Evolutionary conservation across 2,113 vertebrate species (phyloP), one percentile per base, ranked within the genome.

Genomic region (Heptranchias perlo): DNA sequence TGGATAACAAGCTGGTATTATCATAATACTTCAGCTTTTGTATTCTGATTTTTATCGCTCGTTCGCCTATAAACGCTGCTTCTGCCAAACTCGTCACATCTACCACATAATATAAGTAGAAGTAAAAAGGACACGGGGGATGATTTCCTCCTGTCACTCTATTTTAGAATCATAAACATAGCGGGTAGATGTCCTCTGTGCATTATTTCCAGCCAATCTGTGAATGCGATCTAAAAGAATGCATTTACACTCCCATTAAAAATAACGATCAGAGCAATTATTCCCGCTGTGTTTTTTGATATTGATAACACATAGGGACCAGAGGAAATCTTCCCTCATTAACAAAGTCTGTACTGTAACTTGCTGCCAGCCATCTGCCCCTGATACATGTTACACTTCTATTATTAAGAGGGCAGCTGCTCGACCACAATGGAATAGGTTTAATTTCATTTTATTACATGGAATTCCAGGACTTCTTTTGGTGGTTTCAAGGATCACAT

Each of bases 371-470:
- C 89, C 58, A 93, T 23, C 89, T 62, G n/a, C 11, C 18, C 61
- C 58, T 62, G 58, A 35, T 35, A 18, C 89, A 39, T n/a, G 58
- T 93, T 62, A 93, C 58, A 62, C 89, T 62, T 62, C 35, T 18
- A 62, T 93, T 62, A 93, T 39, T 39, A 39, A 21, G 58, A 62
- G 58, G 31, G 58, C 58, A 35, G 62, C 54, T 39, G 16, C 44
- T 58, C 64, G n/a, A 62, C 89, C 89, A 39, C 58, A 93, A 93
- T 21, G 62, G 58, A n/a, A 93, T 23, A 39, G n/a, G 58, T 21
- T 93, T 93, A 93, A 93, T 93, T 93, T 58, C 58, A 64, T 93
- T 93, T 93, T 62, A 93, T 93, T 62, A n/a, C 89, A 39, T 64
- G 58, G 58, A 8, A 35, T 62, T 62, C 89, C 28, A 92, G 11